A percentile compares a stretch with the other conserved stretches of the same genome.
phyloP scores from a whole-genome alignment of 2,113 vertebrate genomes.

The Macroglossus sobrinus region DNA sequence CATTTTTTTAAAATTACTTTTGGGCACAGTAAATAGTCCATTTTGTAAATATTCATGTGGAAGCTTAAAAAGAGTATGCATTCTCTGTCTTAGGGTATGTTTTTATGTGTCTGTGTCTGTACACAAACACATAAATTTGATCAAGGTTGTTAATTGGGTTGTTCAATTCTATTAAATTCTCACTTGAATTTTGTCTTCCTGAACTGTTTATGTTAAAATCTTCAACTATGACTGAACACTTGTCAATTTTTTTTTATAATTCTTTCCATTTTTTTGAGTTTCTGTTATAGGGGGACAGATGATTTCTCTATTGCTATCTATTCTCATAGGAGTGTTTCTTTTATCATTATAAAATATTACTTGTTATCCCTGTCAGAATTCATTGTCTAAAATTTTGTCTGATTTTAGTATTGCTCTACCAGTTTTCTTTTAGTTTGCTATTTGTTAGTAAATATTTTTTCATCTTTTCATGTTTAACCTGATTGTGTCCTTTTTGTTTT shows the following conservation, averaged over 20 bases:
- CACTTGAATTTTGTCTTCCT: neutral
- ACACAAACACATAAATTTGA: neutral
- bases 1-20: neutral
- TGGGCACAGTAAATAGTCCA: neutral
- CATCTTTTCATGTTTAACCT: too few relatives aligned
- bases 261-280: neutral
- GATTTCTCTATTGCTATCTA: neutral
- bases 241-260: neutral
- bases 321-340: neutral
- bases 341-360: neutral
- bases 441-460: too few relatives aligned
- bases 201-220: neutral
- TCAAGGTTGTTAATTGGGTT: neutral
- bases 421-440: too few relatives aligned
- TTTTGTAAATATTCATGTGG: neutral
- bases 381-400: too few relatives aligned
- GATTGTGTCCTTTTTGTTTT: too few relatives aligned
- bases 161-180: neutral
- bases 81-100: neutral
- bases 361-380: too few relatives aligned
- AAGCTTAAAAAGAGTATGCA: neutral
- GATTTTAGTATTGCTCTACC: too few relatives aligned
- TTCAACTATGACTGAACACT: neutral
- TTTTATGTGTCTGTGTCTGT: neutral
- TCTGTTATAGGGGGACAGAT: neutral